These are phyloP conservation scores for Drosophila mauritiana DNA, from an alignment of 1,140 invertebrate genomes.

Conservation along the genomic window DNA sequence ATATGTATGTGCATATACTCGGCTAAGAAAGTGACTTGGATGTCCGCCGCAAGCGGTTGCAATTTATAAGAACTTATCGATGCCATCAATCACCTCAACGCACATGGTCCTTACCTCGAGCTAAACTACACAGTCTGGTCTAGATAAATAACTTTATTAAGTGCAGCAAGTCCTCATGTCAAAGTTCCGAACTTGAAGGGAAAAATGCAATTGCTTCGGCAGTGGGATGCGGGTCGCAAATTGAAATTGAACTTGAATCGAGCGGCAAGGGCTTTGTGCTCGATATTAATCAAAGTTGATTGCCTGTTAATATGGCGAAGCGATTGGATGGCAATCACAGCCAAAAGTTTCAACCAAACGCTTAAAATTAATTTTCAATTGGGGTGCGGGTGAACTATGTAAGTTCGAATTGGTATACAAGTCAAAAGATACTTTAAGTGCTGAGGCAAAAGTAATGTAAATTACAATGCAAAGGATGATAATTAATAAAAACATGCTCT, in stretches of 20 bases:
- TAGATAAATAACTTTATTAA: slow-evolving; percentile 70
- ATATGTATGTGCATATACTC: background rate
- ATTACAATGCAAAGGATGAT: too few relatives aligned
- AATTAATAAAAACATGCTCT: too few relatives aligned
- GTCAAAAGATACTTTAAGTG: too few relatives aligned
- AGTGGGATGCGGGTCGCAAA: slow-evolving; percentile 32
- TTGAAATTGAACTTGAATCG: slow-evolving; percentile 49
- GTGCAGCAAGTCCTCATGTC: slow-evolving; percentile 30
- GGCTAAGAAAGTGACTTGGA: slow-evolving; percentile 1
- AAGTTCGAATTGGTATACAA: background rate
- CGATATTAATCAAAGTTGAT: slow-evolving; percentile 54
- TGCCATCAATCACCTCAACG: slow-evolving; percentile 77
- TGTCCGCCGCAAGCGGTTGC: slow-evolving; percentile 44
- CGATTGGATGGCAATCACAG: slow-evolving; percentile 16
- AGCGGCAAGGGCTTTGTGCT: slow-evolving; percentile 30
- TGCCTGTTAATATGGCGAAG: slow-evolving; percentile 43
- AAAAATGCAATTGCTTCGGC: slow-evolving; percentile 14
- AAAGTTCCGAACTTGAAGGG: slow-evolving; percentile 16
- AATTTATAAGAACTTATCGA: slow-evolving; percentile 82
- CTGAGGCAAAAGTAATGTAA: too few relatives aligned
- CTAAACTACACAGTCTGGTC: slow-evolving; percentile 33
- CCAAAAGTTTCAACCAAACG: slow-evolving; percentile 25
- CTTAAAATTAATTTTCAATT: slow-evolving; percentile 23
- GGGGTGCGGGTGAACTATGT: background rate
- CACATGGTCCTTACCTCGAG: slow-evolving; percentile 35